phyloP scores from a whole-genome alignment of 2,797 vertebrate species.

The Spheniscus humboldti region DNA sequence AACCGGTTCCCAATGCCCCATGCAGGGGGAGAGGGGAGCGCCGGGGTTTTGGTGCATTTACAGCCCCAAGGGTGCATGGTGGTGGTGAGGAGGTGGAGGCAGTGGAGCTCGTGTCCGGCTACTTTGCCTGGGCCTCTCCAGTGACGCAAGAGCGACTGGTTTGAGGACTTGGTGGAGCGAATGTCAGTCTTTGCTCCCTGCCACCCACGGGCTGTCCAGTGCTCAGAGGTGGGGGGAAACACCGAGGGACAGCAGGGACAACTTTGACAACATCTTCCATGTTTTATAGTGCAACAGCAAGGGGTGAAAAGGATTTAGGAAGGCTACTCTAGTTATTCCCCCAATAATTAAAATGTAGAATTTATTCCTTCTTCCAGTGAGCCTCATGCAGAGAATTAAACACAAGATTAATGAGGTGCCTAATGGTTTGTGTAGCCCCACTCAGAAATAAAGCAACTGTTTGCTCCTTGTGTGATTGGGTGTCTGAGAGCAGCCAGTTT shows the following conservation, averaged over 20 bases:
- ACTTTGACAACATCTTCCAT: not conserved
- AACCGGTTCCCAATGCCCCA: not conserved
- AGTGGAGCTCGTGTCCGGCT: fast-evolving
- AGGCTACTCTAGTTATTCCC: not conserved
- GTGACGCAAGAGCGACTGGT: not conserved
- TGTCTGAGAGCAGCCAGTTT: not conserved
- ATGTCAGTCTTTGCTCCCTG: not conserved
- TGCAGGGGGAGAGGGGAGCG: not conserved
- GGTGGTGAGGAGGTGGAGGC: not conserved
- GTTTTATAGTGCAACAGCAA: not conserved
- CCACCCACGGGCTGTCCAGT: fast-evolving
- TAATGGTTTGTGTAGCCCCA: slow-evolving; percentile 6
- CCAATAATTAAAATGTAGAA: not conserved
- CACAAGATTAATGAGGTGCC: slow-evolving; percentile 36
- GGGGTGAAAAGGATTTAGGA: not conserved
- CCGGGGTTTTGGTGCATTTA: fast-evolving
- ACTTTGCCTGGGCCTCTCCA: not conserved
- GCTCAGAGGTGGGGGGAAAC: not conserved
- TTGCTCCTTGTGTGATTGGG: not conserved
- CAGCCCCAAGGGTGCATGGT: not conserved
- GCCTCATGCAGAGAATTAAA: slow-evolving; percentile 9
- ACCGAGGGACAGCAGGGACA: not conserved
- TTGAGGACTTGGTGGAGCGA: not conserved
- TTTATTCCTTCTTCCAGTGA: not conserved
- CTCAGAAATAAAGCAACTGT: not conserved